Evolutionary conservation across 2,113 vertebrate species (phyloP).

Genomic region (Naja naja): DNA sequence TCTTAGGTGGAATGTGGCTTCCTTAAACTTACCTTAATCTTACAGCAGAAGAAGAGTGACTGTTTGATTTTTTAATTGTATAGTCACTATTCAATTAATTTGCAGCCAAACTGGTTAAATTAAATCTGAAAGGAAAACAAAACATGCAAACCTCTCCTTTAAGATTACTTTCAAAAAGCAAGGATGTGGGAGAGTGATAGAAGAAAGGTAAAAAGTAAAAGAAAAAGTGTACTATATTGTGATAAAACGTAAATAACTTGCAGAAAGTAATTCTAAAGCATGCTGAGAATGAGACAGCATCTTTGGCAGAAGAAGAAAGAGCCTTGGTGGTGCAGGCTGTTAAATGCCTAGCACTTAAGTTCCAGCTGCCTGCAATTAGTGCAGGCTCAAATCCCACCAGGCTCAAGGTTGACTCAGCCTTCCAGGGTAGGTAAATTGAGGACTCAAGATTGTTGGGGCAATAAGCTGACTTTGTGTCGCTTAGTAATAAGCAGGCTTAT

Average conservation of each 20-base stretch:
- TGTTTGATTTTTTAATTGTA: not conserved
- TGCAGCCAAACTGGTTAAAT: not conserved
- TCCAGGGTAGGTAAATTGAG: too few relatives aligned
- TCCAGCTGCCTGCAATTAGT: too few relatives aligned
- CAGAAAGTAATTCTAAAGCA: not conserved
- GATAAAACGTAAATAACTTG: not conserved
- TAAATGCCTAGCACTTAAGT: too few relatives aligned
- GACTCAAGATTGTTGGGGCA: too few relatives aligned
- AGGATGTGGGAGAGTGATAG: not conserved
- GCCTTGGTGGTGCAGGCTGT: too few relatives aligned
- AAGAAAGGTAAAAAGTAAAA: not conserved
- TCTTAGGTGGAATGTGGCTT: not conserved
- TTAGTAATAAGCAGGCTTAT: too few relatives aligned
- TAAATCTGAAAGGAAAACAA: not conserved
- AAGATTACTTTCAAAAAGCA: not conserved
- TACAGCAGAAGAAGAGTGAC: not conserved
- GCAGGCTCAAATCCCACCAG: too few relatives aligned
- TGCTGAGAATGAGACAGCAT: not conserved
- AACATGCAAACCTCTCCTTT: not conserved
- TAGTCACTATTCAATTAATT: not conserved
- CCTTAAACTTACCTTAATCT: not conserved
- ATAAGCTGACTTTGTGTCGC: too few relatives aligned
- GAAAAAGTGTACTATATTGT: not conserved
- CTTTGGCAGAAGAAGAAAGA: not conserved
- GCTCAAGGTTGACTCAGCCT: too few relatives aligned